Evolutionary conservation across 2,888 invertebrate genomes (phyloP).

Genomic region (Aricia artaxerxes): DNA sequence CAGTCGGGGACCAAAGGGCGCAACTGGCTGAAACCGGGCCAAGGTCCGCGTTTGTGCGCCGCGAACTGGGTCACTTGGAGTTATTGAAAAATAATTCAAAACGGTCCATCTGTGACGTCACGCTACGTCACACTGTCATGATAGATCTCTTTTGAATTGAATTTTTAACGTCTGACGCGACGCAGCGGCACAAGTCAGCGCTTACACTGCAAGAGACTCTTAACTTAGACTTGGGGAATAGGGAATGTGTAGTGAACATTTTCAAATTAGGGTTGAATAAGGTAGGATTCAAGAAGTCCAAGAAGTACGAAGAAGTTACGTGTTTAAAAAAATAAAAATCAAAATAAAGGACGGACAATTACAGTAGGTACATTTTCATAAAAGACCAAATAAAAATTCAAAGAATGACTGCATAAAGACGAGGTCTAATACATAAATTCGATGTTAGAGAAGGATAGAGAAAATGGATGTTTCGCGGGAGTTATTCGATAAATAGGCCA

Average conservation of each 20-base stretch:
- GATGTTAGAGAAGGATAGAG: constrained; percentile 22
- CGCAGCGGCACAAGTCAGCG: background rate
- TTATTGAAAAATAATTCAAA: constrained; percentile 30
- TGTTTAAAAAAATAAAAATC: background rate
- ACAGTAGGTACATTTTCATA: background rate
- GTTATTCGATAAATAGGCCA: constrained; percentile 27
- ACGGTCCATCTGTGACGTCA: constrained; percentile 29
- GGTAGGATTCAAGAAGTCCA: background rate
- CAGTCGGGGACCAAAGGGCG: constrained; percentile 14
- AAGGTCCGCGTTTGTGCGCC: constrained; percentile 21
- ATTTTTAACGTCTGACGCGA: background rate
- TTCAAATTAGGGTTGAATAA: background rate
- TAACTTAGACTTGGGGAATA: background rate
- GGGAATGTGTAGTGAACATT: background rate
- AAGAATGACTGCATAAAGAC: background rate
- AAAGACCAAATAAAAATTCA: background rate
- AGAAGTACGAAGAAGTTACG: background rate
- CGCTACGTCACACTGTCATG: background rate
- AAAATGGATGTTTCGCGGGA: constrained; percentile 17
- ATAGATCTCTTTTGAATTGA: constrained; percentile 8
- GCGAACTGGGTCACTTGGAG: constrained; percentile 28
- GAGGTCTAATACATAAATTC: background rate
- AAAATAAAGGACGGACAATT: background rate
- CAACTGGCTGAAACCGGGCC: constrained; percentile 17
- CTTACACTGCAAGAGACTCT: background rate